These are phyloP conservation scores for Tribolium madens DNA, from an alignment of 1,140 invertebrate genomes.

Conservation along the genomic window DNA sequence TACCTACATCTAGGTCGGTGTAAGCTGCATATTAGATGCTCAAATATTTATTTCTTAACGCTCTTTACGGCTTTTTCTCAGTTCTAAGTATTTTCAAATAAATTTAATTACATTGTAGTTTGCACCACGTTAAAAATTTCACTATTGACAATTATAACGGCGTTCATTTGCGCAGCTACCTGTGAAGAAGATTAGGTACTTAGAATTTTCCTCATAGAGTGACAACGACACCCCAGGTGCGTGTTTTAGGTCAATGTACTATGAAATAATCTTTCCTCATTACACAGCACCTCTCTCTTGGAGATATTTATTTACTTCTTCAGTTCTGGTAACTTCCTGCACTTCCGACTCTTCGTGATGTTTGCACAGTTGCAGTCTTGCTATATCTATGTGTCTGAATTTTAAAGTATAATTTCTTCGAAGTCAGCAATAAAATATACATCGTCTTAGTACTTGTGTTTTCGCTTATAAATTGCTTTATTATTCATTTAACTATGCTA, in stretches of 20 bases:
- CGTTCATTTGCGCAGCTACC: not conserved
- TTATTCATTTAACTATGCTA: slow-evolving; percentile 36
- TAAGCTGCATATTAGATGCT: slow-evolving; percentile 22
- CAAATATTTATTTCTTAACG: slow-evolving; percentile 23
- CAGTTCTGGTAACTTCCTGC: slow-evolving; percentile 20
- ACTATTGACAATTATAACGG: not conserved
- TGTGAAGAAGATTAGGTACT: slow-evolving; percentile 1
- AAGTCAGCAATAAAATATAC: slow-evolving; percentile 29
- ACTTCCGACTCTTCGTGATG: slow-evolving; percentile 29
- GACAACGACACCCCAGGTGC: slow-evolving; percentile 25
- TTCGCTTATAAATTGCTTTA: slow-evolving; percentile 43
- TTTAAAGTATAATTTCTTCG: slow-evolving; percentile 44
- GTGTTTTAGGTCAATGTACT: slow-evolving; percentile 17
- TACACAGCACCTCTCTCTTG: slow-evolving; percentile 10
- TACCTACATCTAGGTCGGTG: not conserved
- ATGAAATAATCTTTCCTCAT: slow-evolving; percentile 23
- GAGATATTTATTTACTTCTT: slow-evolving; percentile 24
- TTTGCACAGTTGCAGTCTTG: slow-evolving; percentile 2
- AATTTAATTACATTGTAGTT: too few species aligned
- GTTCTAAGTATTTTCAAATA: too few species aligned
- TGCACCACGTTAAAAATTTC: too few species aligned
- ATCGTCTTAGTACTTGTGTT: slow-evolving; percentile 7
- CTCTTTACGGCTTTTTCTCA: not conserved
- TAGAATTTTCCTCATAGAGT: slow-evolving; percentile 16
- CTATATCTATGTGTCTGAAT: slow-evolving; percentile 12